A percentile compares a stretch with the other conserved stretches of the same genome.
phyloP scores from a whole-genome alignment of 2,113 vertebrate genomes.

The Lucifuga dentata region DNA sequence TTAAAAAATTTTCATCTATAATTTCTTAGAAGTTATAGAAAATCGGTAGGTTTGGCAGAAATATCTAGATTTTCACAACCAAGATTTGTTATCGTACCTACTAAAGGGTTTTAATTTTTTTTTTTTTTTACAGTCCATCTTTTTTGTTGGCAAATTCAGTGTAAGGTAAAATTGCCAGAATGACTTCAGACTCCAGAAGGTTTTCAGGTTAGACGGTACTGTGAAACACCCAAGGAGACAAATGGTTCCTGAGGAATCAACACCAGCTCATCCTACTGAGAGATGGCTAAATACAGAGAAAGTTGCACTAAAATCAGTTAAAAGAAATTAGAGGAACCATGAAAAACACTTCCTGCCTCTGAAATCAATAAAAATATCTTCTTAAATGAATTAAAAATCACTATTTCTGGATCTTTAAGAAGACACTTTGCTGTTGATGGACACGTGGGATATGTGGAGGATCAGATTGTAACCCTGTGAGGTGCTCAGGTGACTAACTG shows the following conservation, averaged over 20 bases:
- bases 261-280: slow-evolving; percentile 6
- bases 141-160: too few relatives aligned
- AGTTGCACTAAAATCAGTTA: slow-evolving; percentile 44
- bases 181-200: too few relatives aligned
- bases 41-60: too few relatives aligned
- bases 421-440: slow-evolving; percentile 23
- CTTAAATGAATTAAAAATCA: slow-evolving; percentile 12
- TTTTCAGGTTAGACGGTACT: too few relatives aligned
- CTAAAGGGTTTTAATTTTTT: too few relatives aligned
- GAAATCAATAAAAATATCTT: slow-evolving; percentile 20
- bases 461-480: slow-evolving; percentile 24
- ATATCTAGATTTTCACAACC: too few relatives aligned
- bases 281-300: slow-evolving; percentile 18
- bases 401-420: slow-evolving; percentile 8
- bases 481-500: slow-evolving; percentile 9
- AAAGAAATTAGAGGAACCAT: slow-evolving; percentile 33
- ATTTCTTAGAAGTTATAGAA: too few relatives aligned
- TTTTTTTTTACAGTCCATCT: too few relatives aligned
- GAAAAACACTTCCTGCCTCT: slow-evolving; percentile 15
- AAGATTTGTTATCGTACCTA: too few relatives aligned
- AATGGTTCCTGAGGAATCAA: slow-evolving; percentile 29
- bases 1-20: too few relatives aligned
- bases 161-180: too few relatives aligned
- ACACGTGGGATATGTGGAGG: slow-evolving; percentile 22
- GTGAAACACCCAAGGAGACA: slow-evolving; percentile 7